Percentiles rank a stretch among this genome's conserved stretches.
Evolutionary conservation across 2,888 invertebrate species (phyloP).

Genomic region (Stenchaetothrips biformis): DNA sequence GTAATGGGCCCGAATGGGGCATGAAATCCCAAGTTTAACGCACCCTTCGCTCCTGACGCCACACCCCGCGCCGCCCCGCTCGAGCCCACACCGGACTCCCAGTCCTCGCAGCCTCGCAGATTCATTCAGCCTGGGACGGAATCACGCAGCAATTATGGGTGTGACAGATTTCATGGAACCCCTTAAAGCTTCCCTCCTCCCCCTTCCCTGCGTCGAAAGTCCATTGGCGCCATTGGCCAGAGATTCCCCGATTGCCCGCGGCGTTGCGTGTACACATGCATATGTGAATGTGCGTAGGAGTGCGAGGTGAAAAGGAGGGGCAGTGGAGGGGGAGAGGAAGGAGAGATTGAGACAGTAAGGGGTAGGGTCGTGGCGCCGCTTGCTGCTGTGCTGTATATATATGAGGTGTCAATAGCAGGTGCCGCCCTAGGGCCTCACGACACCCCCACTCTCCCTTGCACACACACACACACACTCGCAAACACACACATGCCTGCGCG

Average conservation of each 20-base stretch:
- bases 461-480: not conserved
- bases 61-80: not conserved
- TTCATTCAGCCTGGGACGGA: not conserved
- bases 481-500: not conserved
- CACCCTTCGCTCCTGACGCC: not conserved
- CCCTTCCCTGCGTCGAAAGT: not conserved
- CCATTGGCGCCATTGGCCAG: not conserved
- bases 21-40: slow-evolving; percentile 21
- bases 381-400: slow-evolving; percentile 24
- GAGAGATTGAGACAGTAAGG: slow-evolving; percentile 24
- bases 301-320: not conserved
- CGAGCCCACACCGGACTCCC: not conserved
- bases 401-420: slow-evolving; percentile 24
- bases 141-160: slow-evolving; percentile 18
- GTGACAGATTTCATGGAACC: slow-evolving; percentile 15
- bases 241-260: too few species aligned
- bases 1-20: not conserved
- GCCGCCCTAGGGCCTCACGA: not conserved
- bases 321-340: not conserved
- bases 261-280: not conserved
- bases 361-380: slow-evolving; percentile 6
- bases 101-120: too few species aligned
- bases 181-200: not conserved
- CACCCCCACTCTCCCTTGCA: not conserved
- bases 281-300: not conserved